phyloP scores from a whole-genome alignment of 2,797 vertebrate species.

The Botia almorhae region DNA sequence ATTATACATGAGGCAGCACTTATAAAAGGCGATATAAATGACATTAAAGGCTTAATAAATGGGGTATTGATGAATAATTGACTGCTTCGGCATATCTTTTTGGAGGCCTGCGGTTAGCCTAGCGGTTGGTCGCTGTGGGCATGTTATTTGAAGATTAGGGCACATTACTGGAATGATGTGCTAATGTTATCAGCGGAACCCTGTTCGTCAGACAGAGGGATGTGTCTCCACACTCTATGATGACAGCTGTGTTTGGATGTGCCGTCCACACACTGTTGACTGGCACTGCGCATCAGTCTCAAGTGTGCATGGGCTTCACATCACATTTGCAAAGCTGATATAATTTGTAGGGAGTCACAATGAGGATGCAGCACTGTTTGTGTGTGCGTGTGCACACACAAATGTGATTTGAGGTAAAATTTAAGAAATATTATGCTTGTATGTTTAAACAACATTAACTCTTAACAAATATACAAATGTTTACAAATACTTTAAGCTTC shows the following conservation, averaged over 20 bases:
- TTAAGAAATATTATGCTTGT: no score
- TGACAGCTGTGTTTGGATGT: conserved; percentile 86
- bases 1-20: conserved; percentile 80
- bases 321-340: conserved; percentile 88
- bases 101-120: conserved; percentile 47
- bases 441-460: background rate
- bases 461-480: background rate
- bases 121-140: conserved; percentile 64
- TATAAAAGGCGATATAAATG: conserved; percentile 72
- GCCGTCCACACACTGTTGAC: conserved; percentile 80
- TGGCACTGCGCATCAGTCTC: conserved; percentile 91
- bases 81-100: conserved; percentile 65
- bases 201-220: conserved; percentile 68
- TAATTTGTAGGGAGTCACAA: conserved; percentile 82
- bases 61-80: conserved; percentile 83
- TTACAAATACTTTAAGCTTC: background rate
- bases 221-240: conserved; percentile 70
- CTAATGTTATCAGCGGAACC: conserved; percentile 73
- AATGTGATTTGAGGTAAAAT: background rate
- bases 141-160: conserved; percentile 70
- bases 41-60: conserved; percentile 80
- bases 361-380: conserved; percentile 28
- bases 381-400: conserved; percentile 25
- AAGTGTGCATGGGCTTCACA: conserved; percentile 87
- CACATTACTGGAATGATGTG: conserved; percentile 66